Evolutionary conservation across 2,888 invertebrate genomes (phyloP).

Genomic region (Bruchidius siliquastri): DNA sequence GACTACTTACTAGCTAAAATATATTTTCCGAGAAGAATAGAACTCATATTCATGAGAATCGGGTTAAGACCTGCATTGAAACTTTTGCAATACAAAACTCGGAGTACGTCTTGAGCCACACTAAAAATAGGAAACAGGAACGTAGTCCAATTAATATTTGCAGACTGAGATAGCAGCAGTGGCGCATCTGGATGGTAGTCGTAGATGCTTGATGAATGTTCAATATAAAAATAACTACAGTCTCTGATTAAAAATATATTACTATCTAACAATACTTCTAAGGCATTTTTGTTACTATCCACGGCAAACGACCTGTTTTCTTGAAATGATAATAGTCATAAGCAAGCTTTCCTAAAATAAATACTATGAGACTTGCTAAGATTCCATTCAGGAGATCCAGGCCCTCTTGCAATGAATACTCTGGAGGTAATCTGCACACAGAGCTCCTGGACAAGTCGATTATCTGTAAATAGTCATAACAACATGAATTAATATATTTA

Average conservation of each 20-base stretch:
- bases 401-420: conserved; percentile 58
- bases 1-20: too few species aligned
- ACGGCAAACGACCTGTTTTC: conserved; percentile 73
- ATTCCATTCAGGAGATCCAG: conserved; percentile 71
- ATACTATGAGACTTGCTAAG: conserved; percentile 61
- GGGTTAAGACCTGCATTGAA: too few species aligned
- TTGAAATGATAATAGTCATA: conserved; percentile 82
- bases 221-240: not conserved
- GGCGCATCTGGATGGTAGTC: too few species aligned
- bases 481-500: too few species aligned
- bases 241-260: not conserved
- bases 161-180: too few species aligned
- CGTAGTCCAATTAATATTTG: too few species aligned
- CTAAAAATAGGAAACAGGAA: too few species aligned
- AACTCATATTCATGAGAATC: too few species aligned
- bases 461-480: conserved; percentile 65
- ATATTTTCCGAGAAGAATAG: too few species aligned
- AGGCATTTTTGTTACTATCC: conserved; percentile 78
- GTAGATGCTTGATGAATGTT: not conserved
- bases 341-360: conserved; percentile 68
- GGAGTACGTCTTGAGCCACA: too few species aligned
- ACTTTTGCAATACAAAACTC: too few species aligned
- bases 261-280: conserved; percentile 33
- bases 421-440: conserved; percentile 58
- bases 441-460: conserved; percentile 63